phyloP scores from a whole-genome alignment of 2,113 vertebrate species.

The Cyprinodon tularosa region DNA sequence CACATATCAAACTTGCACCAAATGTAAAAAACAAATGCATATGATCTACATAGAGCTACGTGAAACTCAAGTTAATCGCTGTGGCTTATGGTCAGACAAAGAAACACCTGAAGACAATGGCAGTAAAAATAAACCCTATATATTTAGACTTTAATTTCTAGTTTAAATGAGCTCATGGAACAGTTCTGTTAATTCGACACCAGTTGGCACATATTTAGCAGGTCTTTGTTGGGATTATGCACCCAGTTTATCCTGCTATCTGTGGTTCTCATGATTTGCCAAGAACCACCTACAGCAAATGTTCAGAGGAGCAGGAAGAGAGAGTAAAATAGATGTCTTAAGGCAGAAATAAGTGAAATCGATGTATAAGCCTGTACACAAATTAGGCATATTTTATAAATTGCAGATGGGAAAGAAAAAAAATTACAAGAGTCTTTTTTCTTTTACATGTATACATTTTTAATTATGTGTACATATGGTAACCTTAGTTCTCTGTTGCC shows the following conservation, averaged over 20 bases:
- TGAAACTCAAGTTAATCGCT: not conserved
- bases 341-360: not conserved
- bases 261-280: constrained; percentile 45
- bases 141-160: not conserved
- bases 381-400: not conserved
- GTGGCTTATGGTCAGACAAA: not conserved
- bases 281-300: constrained; percentile 64
- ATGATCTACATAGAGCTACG: not conserved
- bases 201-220: constrained; percentile 19
- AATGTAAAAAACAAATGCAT: not conserved
- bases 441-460: not conserved
- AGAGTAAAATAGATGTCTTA: not conserved
- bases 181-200: constrained; percentile 13
- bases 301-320: constrained; percentile 36
- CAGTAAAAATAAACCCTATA: not conserved
- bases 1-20: not conserved
- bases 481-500: no score
- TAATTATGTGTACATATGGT: not conserved
- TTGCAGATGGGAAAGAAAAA: no score
- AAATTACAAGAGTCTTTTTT: not conserved
- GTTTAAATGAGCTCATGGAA: not conserved
- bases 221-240: constrained; percentile 38
- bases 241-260: constrained; percentile 43
- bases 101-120: not conserved
- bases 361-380: not conserved